Conservation (phyloP, 2,113 vertebrate genomes). For the Blennius ocellaris region DNA sequence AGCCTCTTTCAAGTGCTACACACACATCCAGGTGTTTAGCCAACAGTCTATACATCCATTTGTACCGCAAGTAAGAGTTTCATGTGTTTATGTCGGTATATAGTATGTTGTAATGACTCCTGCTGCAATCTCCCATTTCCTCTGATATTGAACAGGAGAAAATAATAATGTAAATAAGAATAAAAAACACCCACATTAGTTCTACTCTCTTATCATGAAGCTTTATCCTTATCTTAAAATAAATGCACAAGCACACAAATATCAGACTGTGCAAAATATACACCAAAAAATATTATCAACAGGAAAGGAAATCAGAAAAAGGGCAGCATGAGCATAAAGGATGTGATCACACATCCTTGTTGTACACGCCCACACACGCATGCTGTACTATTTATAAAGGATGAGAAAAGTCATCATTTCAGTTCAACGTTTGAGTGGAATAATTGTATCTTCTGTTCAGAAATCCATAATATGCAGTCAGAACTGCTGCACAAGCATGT, state of each 20-base stretch:
- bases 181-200: background rate
- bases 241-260: background rate
- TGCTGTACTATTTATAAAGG: too few relatives aligned
- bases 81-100: background rate
- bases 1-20: conserved; percentile 26
- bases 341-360: background rate
- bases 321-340: background rate
- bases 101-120: background rate
- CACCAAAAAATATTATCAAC: background rate
- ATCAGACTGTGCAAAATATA: background rate
- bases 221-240: background rate
- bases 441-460: too few relatives aligned
- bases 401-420: too few relatives aligned
- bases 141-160: background rate
- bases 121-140: too few relatives aligned
- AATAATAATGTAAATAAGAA: too few relatives aligned
- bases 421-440: too few relatives aligned
- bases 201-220: background rate
- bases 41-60: background rate
- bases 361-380: background rate
- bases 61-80: background rate
- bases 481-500: background rate
- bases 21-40: conserved; percentile 12
- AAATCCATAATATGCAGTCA: background rate
- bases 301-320: background rate